Evolutionary conservation across 2,888 invertebrate genomes (phyloP), one percentile per base, ranked within the genome.

Genomic region (Cristatella mucedo): DNA sequence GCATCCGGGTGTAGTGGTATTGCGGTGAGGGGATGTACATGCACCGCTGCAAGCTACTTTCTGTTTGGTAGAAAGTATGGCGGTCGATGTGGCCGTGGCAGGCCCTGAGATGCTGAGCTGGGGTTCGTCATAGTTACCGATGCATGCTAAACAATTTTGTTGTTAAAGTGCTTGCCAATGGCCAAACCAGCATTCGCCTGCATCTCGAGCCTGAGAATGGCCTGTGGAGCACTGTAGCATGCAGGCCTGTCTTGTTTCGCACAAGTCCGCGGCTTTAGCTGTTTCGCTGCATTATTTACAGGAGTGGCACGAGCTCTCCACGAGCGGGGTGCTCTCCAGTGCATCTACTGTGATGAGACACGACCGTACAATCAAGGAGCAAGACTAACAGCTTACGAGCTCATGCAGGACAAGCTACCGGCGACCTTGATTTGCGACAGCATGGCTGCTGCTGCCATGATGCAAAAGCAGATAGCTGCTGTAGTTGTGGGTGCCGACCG

Each of bases 401-500:
- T 95, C 51, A 80, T 86, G 2, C 80, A 84, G 53, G 66, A 67
- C 29, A 55, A 60, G 29, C 82, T 93, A 51, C 89, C 91, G 3
- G 76, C 83, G 20, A 89, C 86, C 0, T 70, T 97, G 39, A 79
- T 97, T 46, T 83, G 89, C 55, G 97, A 97, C 64, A 83, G 82
- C 61, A 89, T 89, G 80, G 93, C 84, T 2, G 83, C 87, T 3
- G 80, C 84, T 15, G 71, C 91, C 33, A 82, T 97, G 81, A 77
- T 79, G 50, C 73, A 75, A 11, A 76, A 79, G 57, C 76, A 76
- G 48, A 79, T 97, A 43, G 76, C 78, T 24, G 91, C 87, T 1
- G 85, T 97, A 5, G 78, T 95, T n/a, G 89, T 93, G 16, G 97
- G 95, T 15, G 95, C 95, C 34, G 97, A 97, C 64, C 74, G 95